phyloP scores from a whole-genome alignment of 53 echinoderm and acorn worm genomes.

The Luidia sarsii region DNA sequence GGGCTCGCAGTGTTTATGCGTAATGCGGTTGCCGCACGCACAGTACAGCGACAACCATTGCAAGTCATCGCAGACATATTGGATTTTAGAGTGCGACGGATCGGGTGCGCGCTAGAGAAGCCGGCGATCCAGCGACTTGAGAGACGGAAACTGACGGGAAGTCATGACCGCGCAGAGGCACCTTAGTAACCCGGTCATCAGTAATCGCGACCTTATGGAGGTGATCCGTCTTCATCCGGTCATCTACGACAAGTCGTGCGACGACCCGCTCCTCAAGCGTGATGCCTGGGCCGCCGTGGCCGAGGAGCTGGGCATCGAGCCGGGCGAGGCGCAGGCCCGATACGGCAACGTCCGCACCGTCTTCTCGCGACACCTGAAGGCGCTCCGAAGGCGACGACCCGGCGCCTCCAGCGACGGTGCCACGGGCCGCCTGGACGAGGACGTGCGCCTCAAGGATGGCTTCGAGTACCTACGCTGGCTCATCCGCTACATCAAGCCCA shows the following conservation, averaged over 20 bases:
- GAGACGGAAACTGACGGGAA: too few relatives aligned
- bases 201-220: slow-evolving; percentile 31
- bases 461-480: slow-evolving; percentile 46
- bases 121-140: too few relatives aligned
- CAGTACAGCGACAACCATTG: too few relatives aligned
- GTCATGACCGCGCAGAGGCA: slow-evolving; percentile 5
- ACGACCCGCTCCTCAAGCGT: neutral
- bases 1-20: too few relatives aligned
- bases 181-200: slow-evolving; percentile 2
- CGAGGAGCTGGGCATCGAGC: neutral
- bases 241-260: slow-evolving; percentile 27
- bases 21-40: too few relatives aligned
- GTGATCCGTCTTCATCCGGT: slow-evolving; percentile 3
- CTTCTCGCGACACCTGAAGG: slow-evolving; percentile 43
- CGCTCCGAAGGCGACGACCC: neutral
- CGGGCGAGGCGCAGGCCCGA: slow-evolving; percentile 5
- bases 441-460: slow-evolving; percentile 1
- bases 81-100: too few relatives aligned
- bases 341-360: slow-evolving; percentile 31
- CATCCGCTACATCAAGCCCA: slow-evolving; percentile 15
- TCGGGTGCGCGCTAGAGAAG: too few relatives aligned
- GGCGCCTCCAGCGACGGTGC: neutral
- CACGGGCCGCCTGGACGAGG: neutral
- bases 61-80: too few relatives aligned
- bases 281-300: slow-evolving; percentile 31